Conservation (phyloP, 35 echinoderm and acorn worm genomes). For the Patiria miniata region DNA sequence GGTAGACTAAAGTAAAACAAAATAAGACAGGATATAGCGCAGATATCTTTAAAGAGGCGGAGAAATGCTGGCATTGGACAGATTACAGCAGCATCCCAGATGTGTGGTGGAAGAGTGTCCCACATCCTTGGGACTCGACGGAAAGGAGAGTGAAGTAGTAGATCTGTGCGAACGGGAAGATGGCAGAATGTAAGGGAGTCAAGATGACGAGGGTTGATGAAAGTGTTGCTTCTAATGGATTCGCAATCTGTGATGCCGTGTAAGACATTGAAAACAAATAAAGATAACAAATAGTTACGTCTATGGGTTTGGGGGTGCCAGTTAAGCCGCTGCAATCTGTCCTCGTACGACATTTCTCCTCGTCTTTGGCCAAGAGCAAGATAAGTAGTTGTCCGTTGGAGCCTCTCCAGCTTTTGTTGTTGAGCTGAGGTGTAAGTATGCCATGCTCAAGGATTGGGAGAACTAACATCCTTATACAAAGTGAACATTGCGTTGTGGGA, state of each 20-base stretch:
- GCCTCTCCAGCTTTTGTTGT: no score
- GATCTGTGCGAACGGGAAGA: background rate
- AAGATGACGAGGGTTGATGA: constrained; percentile 27
- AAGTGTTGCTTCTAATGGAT: background rate
- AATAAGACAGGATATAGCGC: background rate
- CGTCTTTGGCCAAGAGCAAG: background rate
- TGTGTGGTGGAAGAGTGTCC: constrained; percentile 19
- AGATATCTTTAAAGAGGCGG: background rate
- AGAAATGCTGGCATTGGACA: background rate
- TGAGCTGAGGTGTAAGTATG: no score
- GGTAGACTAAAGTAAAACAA: background rate
- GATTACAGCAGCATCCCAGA: background rate
- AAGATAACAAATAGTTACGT: no score
- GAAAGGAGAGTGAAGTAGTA: background rate
- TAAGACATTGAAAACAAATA: no score
- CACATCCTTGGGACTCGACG: background rate
- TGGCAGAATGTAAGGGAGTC: background rate
- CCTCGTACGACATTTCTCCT: background rate
- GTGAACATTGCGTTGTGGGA: no score
- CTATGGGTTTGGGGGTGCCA: no score
- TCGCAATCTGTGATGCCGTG: no score
- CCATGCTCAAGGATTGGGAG: no score
- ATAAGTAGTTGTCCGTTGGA: no score
- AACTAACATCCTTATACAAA: no score
- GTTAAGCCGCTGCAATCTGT: background rate